A percentile compares a stretch with the other conserved stretches of the same genome.
These are phyloP conservation scores for Bubo blakistoni DNA, from an alignment of 2,113 vertebrate genomes.

Conservation along the genomic window DNA sequence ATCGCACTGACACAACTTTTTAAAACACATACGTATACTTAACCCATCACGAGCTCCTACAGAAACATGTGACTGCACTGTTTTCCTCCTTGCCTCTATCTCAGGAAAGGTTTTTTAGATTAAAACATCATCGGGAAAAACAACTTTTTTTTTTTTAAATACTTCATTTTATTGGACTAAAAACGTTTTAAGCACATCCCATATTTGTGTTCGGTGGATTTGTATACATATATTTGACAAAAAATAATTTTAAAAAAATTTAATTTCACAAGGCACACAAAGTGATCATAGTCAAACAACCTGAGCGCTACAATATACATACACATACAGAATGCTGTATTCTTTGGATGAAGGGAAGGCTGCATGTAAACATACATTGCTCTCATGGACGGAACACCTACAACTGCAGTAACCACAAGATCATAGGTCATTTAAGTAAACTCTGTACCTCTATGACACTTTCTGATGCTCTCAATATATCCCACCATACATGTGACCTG, in stretches of 20 bases:
- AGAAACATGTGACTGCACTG: not conserved
- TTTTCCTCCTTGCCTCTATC: not conserved
- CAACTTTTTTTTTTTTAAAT: not conserved
- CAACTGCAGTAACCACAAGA: not conserved
- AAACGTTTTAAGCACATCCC: not conserved
- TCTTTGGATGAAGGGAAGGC: not conserved
- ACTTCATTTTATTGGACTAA: not conserved
- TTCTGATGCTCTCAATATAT: not conserved
- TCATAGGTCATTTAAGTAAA: not conserved
- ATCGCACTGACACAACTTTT: not conserved
- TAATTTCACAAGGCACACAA: not conserved
- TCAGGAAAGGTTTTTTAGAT: not conserved
- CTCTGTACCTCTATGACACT: not conserved
- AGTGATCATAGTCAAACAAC: not conserved
- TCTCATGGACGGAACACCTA: not conserved
- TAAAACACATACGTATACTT: not conserved
- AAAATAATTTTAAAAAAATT: not conserved
- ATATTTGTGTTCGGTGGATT: not conserved
- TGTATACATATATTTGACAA: not conserved
- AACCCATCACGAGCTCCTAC: not conserved
- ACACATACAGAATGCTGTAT: not conserved
- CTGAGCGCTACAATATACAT: not conserved
- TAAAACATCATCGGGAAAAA: not conserved
- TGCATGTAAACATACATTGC: fast-evolving
- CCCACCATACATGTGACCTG: not conserved